These are phyloP conservation scores for Loxodonta africana DNA, from an alignment of 2,113 vertebrate genomes.

Conservation along the genomic window DNA sequence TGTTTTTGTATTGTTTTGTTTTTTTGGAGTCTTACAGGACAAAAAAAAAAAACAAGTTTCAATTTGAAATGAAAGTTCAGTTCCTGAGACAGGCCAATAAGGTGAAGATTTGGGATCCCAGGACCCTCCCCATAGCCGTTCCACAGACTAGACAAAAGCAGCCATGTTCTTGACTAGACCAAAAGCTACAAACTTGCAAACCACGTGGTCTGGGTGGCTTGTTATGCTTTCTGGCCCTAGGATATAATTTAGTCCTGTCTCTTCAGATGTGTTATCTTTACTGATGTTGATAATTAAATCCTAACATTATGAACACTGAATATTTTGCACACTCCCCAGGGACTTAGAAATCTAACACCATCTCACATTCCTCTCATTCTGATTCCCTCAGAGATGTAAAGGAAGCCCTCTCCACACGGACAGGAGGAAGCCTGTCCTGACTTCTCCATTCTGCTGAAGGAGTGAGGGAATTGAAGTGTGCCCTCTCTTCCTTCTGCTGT, in stretches of 20 bases:
- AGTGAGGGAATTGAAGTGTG: accelerated
- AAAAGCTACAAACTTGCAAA: not conserved
- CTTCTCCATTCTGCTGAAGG: no score
- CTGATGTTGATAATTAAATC: not conserved
- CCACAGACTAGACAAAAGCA: not conserved
- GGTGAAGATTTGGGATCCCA: not conserved
- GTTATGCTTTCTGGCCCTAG: not conserved
- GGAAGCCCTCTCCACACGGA: not conserved
- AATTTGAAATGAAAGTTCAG: slow-evolving; percentile 39
- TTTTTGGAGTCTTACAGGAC: not conserved
- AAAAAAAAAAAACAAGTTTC: not conserved
- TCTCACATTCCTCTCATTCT: not conserved
- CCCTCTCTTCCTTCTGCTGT: not conserved
- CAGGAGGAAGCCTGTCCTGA: not conserved
- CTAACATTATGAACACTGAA: not conserved
- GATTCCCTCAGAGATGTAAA: not conserved
- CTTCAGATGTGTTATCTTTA: not conserved
- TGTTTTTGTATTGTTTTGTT: no score
- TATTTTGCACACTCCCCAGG: not conserved
- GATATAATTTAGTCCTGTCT: not conserved
- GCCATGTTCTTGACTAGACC: not conserved
- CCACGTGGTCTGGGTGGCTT: not conserved
- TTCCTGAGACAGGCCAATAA: not conserved
- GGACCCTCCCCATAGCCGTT: not conserved
- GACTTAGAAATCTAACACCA: not conserved